A percentile compares a stretch with the other conserved stretches of the same genome.
Evolutionary conservation across 1,140 invertebrate genomes (phyloP).

Genomic region (Scaptomyza hsui): DNA sequence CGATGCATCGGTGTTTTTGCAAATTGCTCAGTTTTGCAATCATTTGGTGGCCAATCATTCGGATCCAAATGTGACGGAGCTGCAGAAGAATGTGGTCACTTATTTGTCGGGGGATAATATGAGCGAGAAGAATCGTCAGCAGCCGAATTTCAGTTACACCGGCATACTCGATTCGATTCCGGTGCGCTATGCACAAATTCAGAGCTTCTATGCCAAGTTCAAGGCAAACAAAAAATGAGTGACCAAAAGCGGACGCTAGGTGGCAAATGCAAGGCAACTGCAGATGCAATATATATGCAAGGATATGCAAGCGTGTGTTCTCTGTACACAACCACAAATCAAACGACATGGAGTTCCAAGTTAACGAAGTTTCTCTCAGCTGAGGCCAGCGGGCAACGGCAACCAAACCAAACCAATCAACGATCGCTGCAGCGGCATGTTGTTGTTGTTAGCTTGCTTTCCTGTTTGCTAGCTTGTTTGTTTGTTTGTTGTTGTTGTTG

Average conservation of each 20-base stretch:
- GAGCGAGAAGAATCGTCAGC: slow-evolving; percentile 78
- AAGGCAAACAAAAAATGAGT: slow-evolving; percentile 83
- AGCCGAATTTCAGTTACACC: slow-evolving; percentile 80
- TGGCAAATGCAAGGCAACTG: slow-evolving; percentile 65
- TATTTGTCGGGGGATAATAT: slow-evolving; percentile 81
- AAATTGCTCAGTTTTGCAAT: slow-evolving; percentile 83
- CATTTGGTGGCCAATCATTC: slow-evolving; percentile 80
- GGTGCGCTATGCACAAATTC: slow-evolving; percentile 81
- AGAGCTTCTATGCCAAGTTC: slow-evolving; percentile 82
- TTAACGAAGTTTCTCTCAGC: slow-evolving; percentile 72
- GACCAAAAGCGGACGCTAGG: slow-evolving; percentile 51
- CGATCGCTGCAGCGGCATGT: slow-evolving; percentile 50
- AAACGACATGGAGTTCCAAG: slow-evolving; percentile 79
- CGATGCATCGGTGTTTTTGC: slow-evolving; percentile 76
- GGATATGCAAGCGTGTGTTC: slow-evolving; percentile 71
- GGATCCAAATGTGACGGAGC: slow-evolving; percentile 75
- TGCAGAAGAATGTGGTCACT: slow-evolving; percentile 79
- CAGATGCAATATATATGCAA: slow-evolving; percentile 60
- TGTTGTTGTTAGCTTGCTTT: slow-evolving; percentile 1
- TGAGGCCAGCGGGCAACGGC: slow-evolving; percentile 50
- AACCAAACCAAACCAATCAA: slow-evolving; percentile 55
- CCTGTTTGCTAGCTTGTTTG: slow-evolving; percentile 1
- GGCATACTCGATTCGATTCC: slow-evolving; percentile 83
- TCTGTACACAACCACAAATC: slow-evolving; percentile 68
- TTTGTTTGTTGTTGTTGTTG: slow-evolving; percentile 10